Conservation (phyloP, 2,797 vertebrate species). For the Chlorospingus flavigularis region DNA sequence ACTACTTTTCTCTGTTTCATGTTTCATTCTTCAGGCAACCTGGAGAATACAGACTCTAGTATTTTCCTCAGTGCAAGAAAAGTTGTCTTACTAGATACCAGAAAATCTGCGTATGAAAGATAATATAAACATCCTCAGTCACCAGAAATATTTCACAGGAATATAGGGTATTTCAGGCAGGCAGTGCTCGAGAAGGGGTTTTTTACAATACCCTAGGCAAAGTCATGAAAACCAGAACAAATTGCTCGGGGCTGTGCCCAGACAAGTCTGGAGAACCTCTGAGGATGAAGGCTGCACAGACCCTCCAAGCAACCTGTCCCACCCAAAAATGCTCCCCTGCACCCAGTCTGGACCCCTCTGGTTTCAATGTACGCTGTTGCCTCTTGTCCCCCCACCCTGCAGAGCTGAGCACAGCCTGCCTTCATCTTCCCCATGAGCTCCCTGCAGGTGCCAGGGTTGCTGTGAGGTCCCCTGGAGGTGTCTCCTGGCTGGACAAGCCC, state of each 20-base stretch:
- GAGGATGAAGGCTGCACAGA: background rate
- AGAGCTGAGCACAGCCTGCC: background rate
- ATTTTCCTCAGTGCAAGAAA: background rate
- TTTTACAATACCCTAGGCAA: background rate
- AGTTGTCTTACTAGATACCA: background rate
- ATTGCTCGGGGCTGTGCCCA: background rate
- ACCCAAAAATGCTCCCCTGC: background rate
- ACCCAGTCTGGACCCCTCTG: background rate
- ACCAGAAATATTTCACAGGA: background rate
- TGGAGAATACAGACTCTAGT: background rate
- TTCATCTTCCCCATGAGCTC: background rate
- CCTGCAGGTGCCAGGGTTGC: background rate
- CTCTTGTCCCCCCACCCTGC: background rate
- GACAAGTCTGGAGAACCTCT: background rate
- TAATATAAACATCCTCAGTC: background rate
- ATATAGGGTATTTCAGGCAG: background rate
- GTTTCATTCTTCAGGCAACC: background rate
- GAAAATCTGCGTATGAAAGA: background rate
- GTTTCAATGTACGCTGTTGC: fast-evolving
- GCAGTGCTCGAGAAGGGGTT: background rate
- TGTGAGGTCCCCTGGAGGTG: background rate
- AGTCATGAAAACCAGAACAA: background rate
- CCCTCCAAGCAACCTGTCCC: background rate
- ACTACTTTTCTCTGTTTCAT: background rate
- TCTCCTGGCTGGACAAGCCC: background rate